Conservation (phyloP, 2,888 invertebrate species). For the Leptogaster cylindrica region DNA sequence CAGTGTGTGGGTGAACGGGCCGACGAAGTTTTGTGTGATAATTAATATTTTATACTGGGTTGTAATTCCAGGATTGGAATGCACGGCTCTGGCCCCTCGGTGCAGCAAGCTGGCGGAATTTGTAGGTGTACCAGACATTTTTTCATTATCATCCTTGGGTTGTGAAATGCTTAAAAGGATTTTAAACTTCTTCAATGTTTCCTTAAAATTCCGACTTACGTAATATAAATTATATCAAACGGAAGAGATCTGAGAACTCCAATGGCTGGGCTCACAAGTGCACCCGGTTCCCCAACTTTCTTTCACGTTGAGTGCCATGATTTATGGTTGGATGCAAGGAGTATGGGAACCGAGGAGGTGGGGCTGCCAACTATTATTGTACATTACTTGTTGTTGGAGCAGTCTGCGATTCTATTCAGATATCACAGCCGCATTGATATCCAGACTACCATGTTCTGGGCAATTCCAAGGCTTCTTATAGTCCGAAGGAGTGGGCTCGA, state of each 20-base stretch:
- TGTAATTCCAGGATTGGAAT: slow-evolving; percentile 29
- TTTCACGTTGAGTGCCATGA: no score
- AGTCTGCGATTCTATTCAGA: slow-evolving; percentile 5
- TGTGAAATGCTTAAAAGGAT: no score
- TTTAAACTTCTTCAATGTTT: no score
- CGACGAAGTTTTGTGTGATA: slow-evolving; percentile 24
- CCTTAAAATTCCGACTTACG: background rate
- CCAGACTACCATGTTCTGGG: background rate
- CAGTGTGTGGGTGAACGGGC: background rate
- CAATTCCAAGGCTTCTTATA: background rate
- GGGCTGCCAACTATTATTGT: background rate
- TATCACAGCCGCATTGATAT: background rate
- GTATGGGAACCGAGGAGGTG: background rate
- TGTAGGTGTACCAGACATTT: background rate
- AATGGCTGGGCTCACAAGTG: no score
- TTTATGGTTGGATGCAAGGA: slow-evolving; percentile 13
- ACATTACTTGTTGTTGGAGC: slow-evolving; percentile 12
- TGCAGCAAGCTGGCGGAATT: background rate
- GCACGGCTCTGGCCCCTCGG: background rate
- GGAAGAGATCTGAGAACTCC: no score
- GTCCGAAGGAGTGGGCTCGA: background rate
- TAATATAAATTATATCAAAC: no score
- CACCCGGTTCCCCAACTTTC: no score
- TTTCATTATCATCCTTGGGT: no score
- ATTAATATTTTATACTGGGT: slow-evolving; percentile 35